Base-by-base conservation (phyloP, 1,140 invertebrate genomes). In the Calosoma granatense region DNA sequence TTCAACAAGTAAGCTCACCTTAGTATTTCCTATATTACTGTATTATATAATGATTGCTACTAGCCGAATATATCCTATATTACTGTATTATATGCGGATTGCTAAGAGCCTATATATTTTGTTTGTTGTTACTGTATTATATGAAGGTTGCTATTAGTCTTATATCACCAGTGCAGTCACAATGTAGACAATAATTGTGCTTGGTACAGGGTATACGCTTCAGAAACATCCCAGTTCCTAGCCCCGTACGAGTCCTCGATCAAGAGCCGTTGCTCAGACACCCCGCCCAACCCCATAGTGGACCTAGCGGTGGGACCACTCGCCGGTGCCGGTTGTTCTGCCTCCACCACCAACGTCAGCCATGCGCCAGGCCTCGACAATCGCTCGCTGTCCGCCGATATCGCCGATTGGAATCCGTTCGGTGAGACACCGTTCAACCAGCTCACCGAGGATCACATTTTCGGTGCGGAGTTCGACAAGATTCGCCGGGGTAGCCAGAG, bases 391-490 rank as follows among this genome's bases (percentile, higher is more conserved):
- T 85, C 81, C 54, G 77, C 76, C 20, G 80, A 82, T 62, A 76
- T 85, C 20, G 76, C 77, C 1, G 81, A 85, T 60, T 91, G 88
- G 88, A 92, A 92, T 78, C 89, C 88, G 19, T 92, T 91, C 66
- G 85, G 85, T 65, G 85, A 87, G 66, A 73, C 78, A 22, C 79
- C 81, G n/a, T 90, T 90, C 67, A 82, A 78, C 68, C 80, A 84
- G 64, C 79, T 88, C 70, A 86, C 84, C 1, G 90, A 92, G 65
- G 89, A 92, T 76, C 82, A 88, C 63, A 83, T 90, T 63, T 92
- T 92, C 73, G 89, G 89, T 56, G 86, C 86, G 20, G 89, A 92
- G 73, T 92, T 92, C 71, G 88, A 92, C 67, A 88, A 87, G 72
- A 87, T 92, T 64, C 75, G 88, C 64, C 78, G 85, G 64, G 76